Evolutionary conservation across 2,888 invertebrate genomes (phyloP).

Genomic region (Melangyna quadrimaculata): DNA sequence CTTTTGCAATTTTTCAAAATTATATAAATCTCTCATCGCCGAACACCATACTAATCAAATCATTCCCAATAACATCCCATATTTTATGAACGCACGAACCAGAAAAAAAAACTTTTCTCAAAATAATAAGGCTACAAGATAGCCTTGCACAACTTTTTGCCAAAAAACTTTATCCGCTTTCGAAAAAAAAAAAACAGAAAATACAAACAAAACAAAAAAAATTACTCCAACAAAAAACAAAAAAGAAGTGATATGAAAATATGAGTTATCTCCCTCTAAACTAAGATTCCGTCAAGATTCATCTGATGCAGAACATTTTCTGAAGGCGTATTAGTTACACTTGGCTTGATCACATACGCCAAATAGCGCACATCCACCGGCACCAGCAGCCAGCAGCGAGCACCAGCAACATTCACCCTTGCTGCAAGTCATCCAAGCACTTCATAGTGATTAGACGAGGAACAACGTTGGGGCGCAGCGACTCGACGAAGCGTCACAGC

Average conservation of each 20-base stretch:
- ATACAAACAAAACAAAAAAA: not conserved
- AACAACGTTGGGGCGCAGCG: not conserved
- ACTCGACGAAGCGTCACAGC: not conserved
- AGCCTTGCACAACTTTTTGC: not conserved
- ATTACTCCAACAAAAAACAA: not conserved
- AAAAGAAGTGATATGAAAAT: slow-evolving; percentile 37
- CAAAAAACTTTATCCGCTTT: slow-evolving; percentile 55
- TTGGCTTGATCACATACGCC: slow-evolving; percentile 68
- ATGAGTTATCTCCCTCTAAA: slow-evolving; percentile 51
- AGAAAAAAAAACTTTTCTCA: slow-evolving; percentile 17
- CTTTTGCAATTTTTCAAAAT: slow-evolving; percentile 59
- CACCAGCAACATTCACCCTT: not conserved
- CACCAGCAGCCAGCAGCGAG: not conserved
- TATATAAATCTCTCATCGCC: slow-evolving; percentile 22
- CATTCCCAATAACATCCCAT: slow-evolving; percentile 50
- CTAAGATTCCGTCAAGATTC: slow-evolving; percentile 67
- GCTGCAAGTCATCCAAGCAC: slow-evolving; percentile 21
- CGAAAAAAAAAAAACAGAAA: slow-evolving; percentile 6
- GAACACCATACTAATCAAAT: slow-evolving; percentile 45
- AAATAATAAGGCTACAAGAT: slow-evolving; percentile 25
- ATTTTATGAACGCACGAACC: slow-evolving; percentile 6
- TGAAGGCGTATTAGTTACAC: slow-evolving; percentile 68
- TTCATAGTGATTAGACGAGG: slow-evolving; percentile 48
- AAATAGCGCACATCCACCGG: slow-evolving; percentile 55
- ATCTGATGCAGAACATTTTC: slow-evolving; percentile 62